Conservation (phyloP, 2,797 vertebrate genomes). For the Coregonus suidteri region DNA sequence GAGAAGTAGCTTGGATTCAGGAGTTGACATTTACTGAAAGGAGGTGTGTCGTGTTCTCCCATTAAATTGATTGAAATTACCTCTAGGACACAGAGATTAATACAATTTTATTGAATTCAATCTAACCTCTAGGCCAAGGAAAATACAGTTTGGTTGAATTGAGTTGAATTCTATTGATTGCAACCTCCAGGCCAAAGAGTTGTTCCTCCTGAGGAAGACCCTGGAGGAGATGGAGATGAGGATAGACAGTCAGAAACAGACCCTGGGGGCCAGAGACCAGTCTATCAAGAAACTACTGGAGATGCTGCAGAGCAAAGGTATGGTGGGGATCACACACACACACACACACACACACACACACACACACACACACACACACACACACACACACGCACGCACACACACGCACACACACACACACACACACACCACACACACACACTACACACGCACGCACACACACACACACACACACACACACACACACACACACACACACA, state of each 20-base stretch:
- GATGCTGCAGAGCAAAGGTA: slow-evolving; percentile 97
- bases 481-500: too few relatives aligned
- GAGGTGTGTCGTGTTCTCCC: too few relatives aligned
- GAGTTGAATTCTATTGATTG: too few relatives aligned
- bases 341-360: neutral
- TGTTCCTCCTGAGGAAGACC: slow-evolving; percentile 94
- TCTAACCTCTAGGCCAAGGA: too few relatives aligned
- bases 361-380: too few relatives aligned
- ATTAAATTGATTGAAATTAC: too few relatives aligned
- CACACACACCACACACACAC: neutral
- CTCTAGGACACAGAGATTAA: too few relatives aligned
- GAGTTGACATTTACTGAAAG: too few relatives aligned
- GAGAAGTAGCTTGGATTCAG: too few relatives aligned
- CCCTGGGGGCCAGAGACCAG: slow-evolving; percentile 91
- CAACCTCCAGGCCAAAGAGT: slow-evolving; percentile 80
- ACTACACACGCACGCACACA: neutral
- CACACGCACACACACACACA: neutral
- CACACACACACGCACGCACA: neutral
- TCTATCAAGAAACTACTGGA: slow-evolving; percentile 99
- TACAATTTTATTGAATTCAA: too few relatives aligned
- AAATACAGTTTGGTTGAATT: too few relatives aligned
- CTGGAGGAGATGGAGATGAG: slow-evolving; percentile 98
- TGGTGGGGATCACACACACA: neutral
- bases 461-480: neutral
- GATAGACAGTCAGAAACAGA: slow-evolving; percentile 97